Conservation (phyloP, 2,797 vertebrate species). For the Emys orbicularis region DNA sequence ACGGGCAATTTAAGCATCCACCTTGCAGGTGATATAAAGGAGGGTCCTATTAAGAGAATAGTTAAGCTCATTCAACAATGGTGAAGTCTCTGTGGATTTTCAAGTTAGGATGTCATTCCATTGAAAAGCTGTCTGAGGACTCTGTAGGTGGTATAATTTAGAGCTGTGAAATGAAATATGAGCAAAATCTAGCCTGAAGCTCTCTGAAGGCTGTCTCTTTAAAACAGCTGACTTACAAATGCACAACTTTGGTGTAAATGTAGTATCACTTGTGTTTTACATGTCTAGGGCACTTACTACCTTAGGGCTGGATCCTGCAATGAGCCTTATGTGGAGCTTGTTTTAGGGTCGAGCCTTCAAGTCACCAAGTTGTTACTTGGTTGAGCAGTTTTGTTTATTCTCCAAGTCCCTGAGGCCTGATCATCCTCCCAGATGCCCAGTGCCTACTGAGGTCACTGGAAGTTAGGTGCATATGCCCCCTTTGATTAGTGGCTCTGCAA, state of each 20-base stretch:
- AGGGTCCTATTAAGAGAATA: not conserved
- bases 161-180: not conserved
- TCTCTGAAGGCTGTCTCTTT: not conserved
- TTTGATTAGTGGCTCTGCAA: not conserved
- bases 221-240: not conserved
- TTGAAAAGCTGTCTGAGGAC: not conserved
- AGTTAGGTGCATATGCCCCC: not conserved
- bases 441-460: not conserved
- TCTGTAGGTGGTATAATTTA: not conserved
- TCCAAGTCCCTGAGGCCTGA: not conserved
- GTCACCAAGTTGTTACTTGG: not conserved
- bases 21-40: not conserved
- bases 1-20: not conserved
- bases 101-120: not conserved
- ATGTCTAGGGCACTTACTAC: not conserved
- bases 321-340: accelerated
- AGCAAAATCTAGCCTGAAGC: not conserved
- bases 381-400: not conserved
- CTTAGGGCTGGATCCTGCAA: not conserved
- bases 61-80: not conserved
- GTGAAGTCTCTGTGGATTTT: not conserved
- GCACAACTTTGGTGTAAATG: not conserved
- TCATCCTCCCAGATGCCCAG: not conserved
- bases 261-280: not conserved
- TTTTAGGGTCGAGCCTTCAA: not conserved